Conservation (phyloP, 2,113 vertebrate genomes). For the Pycnonotus jocosus region DNA sequence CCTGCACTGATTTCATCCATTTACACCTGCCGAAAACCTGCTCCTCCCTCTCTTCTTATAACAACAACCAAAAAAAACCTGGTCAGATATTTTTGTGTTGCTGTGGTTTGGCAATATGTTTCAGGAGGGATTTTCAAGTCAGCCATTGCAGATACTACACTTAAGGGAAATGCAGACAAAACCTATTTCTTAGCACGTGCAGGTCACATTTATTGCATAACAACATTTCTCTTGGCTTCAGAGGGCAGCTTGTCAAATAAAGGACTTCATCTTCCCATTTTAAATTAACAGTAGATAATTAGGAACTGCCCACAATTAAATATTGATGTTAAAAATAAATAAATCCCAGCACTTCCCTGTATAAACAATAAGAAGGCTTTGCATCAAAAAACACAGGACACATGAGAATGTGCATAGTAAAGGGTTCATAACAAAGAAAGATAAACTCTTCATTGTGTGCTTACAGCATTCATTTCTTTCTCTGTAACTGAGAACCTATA, state of each 20-base stretch:
- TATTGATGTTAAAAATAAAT: slow-evolving; percentile 12
- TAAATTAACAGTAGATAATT: not conserved
- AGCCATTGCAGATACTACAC: not conserved
- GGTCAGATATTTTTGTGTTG: not conserved
- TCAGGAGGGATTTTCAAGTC: not conserved
- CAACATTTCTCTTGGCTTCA: not conserved
- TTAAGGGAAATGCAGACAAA: not conserved
- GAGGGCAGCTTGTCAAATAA: not conserved
- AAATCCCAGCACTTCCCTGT: not conserved
- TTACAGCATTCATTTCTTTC: slow-evolving; percentile 11
- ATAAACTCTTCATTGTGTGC: slow-evolving; percentile 9
- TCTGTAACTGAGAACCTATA: slow-evolving; percentile 30
- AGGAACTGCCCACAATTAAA: slow-evolving; percentile 23
- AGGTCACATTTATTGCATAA: not conserved
- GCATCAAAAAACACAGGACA: not conserved
- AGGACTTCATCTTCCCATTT: not conserved
- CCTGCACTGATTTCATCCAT: not conserved
- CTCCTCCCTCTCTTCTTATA: not conserved
- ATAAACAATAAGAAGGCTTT: not conserved
- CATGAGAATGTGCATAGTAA: not conserved
- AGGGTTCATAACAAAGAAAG: slow-evolving; percentile 1
- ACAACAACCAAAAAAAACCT: not conserved
- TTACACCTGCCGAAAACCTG: not conserved
- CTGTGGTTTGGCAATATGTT: not conserved
- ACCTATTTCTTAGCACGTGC: not conserved